Evolutionary conservation across 2,113 vertebrate genomes (phyloP).

Genomic region (Hassar affinis): DNA sequence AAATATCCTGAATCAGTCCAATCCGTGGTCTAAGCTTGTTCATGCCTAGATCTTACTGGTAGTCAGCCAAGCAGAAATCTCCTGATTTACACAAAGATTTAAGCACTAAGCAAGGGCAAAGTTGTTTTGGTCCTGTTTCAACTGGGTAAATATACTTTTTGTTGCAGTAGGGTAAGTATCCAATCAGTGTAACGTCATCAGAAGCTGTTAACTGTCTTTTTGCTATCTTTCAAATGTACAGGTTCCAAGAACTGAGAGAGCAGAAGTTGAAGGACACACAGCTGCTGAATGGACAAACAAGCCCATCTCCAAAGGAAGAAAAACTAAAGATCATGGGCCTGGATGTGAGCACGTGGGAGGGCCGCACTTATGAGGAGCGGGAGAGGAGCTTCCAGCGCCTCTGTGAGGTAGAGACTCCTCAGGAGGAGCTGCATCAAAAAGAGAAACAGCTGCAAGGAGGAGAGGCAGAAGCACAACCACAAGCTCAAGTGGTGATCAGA

Average conservation of each 20-base stretch:
- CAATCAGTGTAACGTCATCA: background rate
- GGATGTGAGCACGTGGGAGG: constrained; percentile 83
- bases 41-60: constrained; percentile 16
- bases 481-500: constrained; percentile 70
- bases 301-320: constrained; percentile 62
- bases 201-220: background rate
- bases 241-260: constrained; percentile 77
- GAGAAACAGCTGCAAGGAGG: constrained; percentile 45
- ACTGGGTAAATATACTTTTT: background rate
- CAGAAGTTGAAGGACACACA: constrained; percentile 70
- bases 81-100: constrained; percentile 36
- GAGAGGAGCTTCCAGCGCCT: constrained; percentile 71
- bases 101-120: constrained; percentile 18
- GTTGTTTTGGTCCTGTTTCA: constrained; percentile 2
- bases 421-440: constrained; percentile 25
- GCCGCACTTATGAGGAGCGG: constrained; percentile 74
- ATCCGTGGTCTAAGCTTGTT: constrained; percentile 14
- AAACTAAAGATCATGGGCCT: constrained; percentile 74
- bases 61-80: constrained; percentile 30
- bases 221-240: constrained; percentile 61
- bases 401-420: constrained; percentile 60
- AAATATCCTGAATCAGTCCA: constrained; percentile 33
- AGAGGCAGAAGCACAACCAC: background rate
- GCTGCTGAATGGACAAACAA: constrained; percentile 71
- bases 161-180: background rate